Percentiles rank a stretch among this genome's conserved stretches.
Evolutionary conservation across 2,113 vertebrate species (phyloP).

Genomic region (Pongo abelii): DNA sequence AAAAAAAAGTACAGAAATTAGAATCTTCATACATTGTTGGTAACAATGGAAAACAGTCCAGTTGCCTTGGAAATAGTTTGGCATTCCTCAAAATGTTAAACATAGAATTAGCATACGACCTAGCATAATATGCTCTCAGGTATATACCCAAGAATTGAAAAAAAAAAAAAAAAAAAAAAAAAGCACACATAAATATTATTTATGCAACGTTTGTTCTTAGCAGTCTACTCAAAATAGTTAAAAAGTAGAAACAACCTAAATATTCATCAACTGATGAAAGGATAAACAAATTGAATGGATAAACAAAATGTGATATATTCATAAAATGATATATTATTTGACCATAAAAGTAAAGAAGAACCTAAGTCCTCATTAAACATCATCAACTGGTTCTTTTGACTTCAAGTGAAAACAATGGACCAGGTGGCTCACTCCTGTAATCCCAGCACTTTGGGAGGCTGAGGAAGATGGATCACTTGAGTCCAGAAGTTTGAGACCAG

Average conservation of each 20-base stretch:
- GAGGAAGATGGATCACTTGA: no score
- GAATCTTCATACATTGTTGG: not conserved
- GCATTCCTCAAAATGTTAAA: not conserved
- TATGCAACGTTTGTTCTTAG: not conserved
- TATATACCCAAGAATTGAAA: not conserved
- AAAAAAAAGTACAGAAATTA: not conserved
- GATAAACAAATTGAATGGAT: not conserved
- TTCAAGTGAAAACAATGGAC: not conserved
- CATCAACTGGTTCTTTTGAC: not conserved
- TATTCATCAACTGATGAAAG: not conserved
- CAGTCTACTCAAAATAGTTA: not conserved
- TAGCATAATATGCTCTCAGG: not conserved
- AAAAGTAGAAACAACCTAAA: not conserved
- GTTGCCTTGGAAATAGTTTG: not conserved
- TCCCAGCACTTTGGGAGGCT: no score
- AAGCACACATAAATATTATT: not conserved
- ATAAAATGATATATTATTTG: not conserved
- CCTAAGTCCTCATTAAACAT: not conserved
- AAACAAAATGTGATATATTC: not conserved
- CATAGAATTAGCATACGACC: not conserved
- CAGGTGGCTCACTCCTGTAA: no score
- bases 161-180: not conserved
- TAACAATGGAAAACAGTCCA: not conserved
- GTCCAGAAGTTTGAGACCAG: no score
- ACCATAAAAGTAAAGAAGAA: not conserved